Percentiles rank a stretch among this genome's conserved stretches.
phyloP scores from a whole-genome alignment of 1,140 invertebrate species.

The Oscheius sp. region DNA sequence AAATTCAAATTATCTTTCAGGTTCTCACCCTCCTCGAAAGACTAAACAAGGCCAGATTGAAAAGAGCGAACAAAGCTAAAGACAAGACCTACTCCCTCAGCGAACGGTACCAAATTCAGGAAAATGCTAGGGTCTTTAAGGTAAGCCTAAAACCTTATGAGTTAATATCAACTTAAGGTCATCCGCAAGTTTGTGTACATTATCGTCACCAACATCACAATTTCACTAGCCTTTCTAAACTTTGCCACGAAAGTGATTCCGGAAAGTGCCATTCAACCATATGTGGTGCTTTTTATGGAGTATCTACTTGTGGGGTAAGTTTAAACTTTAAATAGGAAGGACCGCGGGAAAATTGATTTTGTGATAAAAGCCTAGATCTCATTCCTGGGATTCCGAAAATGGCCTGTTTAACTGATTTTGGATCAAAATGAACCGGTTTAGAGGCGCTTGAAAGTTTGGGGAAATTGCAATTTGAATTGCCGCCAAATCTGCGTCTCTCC shows the following conservation, averaged over 20 bases:
- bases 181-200: not conserved
- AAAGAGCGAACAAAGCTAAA: not conserved
- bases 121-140: not conserved
- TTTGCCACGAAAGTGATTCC: not conserved
- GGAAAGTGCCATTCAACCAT: not conserved
- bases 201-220: not conserved
- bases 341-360: too few species aligned
- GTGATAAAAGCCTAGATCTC: too few species aligned
- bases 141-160: not conserved
- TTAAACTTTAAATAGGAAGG: too few species aligned
- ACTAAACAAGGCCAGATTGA: not conserved
- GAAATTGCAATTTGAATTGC: too few species aligned
- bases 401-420: too few species aligned
- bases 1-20: not conserved
- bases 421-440: too few species aligned
- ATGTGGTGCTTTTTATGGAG: not conserved
- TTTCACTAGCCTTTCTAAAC: not conserved
- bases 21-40: not conserved
- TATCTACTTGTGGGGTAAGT: slow-evolving; percentile 2
- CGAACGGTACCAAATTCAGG: not conserved
- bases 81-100: not conserved
- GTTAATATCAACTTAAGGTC: not conserved
- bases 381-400: too few species aligned
- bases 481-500: too few species aligned
- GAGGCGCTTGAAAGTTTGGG: too few species aligned